Percentiles rank a stretch among this genome's conserved stretches.
Evolutionary conservation across 92 coral and sea anemone species (phyloP).

Genomic region (Epizoanthus ramosus): DNA sequence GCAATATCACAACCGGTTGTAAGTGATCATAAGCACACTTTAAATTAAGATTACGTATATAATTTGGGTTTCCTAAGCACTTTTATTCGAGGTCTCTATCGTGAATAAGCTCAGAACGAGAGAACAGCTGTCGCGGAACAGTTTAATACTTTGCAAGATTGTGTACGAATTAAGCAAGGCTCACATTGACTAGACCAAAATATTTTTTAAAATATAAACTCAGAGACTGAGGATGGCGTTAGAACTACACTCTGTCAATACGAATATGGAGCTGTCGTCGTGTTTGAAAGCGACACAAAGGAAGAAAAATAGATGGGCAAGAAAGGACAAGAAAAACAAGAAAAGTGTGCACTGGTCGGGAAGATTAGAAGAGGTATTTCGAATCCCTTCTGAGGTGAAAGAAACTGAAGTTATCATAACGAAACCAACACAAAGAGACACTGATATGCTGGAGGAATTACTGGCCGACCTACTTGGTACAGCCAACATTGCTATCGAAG

Average conservation of each 20-base stretch:
- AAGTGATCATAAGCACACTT: no score
- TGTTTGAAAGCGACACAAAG: not conserved
- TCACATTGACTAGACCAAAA: no score
- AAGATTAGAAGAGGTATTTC: constrained; percentile 14
- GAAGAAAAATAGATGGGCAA: constrained; percentile 3
- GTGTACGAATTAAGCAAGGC: no score
- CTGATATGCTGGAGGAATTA: not conserved
- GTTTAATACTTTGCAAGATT: no score
- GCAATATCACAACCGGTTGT: no score
- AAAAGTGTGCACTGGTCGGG: constrained; percentile 38
- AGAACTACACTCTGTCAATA: not conserved
- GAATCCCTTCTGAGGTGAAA: not conserved
- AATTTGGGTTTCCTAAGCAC: no score
- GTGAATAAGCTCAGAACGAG: no score
- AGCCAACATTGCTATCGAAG: not conserved
- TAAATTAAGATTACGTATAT: no score
- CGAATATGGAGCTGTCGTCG: not conserved
- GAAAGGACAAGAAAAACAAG: constrained; percentile 13
- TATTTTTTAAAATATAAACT: no score
- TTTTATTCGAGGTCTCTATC: no score
- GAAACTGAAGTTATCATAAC: not conserved
- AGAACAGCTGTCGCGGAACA: no score
- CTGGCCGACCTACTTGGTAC: constrained; percentile 22
- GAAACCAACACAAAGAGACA: constrained; percentile 12
- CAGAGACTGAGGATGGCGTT: no score